Evolutionary conservation across 1,140 invertebrate species (phyloP).

Genomic region (Cardiocondyla obscurior): DNA sequence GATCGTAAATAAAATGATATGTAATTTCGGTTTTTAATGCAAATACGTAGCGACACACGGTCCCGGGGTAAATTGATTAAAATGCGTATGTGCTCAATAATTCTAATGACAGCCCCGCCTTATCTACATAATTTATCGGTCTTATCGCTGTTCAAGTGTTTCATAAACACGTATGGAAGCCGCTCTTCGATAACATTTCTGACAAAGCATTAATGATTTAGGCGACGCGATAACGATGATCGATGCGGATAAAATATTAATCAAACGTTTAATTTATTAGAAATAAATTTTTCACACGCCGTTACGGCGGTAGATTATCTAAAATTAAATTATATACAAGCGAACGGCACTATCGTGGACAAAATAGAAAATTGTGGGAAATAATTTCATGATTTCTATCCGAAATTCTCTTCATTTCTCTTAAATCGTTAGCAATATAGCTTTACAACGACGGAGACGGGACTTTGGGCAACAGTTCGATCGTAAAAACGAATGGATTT

Average conservation of each 20-base stretch:
- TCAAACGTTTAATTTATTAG: no score
- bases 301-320: not conserved
- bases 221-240: not conserved
- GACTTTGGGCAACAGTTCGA: constrained; percentile 37
- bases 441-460: constrained; percentile 2
- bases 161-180: constrained; percentile 9
- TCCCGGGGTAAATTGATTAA: not conserved
- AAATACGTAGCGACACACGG: not conserved
- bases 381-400: not conserved
- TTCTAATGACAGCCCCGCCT: not conserved
- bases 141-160: not conserved
- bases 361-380: not conserved
- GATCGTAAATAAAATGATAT: not conserved
- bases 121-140: constrained; percentile 31
- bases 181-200: not conserved
- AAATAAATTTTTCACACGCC: not conserved
- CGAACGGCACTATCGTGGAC: not conserved
- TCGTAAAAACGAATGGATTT: constrained; percentile 41
- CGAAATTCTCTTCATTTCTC: not conserved
- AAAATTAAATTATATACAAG: not conserved
- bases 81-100: not conserved
- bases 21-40: not conserved
- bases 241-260: not conserved
- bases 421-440: constrained; percentile 9
- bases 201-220: not conserved